A percentile compares a stretch with the other conserved stretches of the same genome.
Conservation (phyloP, 1,140 invertebrate genomes). For the Orius laevigatus region DNA sequence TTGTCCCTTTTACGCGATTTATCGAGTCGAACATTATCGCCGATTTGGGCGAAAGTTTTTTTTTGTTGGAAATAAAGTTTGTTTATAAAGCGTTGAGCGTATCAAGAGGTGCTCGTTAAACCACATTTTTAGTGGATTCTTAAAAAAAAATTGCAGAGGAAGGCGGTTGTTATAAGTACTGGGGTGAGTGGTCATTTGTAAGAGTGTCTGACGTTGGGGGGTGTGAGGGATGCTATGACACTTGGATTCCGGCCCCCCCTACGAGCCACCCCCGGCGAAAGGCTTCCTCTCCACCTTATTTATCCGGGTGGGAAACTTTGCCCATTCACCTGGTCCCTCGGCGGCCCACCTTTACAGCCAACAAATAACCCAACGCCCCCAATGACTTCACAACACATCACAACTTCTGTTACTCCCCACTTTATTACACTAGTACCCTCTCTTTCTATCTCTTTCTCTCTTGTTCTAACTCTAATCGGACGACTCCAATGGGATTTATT, state of each 20-base stretch:
- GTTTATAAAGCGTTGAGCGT: too few species aligned
- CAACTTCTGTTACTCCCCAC: slow-evolving; percentile 11
- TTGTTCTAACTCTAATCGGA: slow-evolving; percentile 11
- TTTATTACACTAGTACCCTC: slow-evolving; percentile 5
- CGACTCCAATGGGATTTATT: slow-evolving; percentile 11
- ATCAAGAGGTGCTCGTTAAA: too few species aligned
- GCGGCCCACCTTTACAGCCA: slow-evolving; percentile 6
- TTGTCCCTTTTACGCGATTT: too few species aligned
- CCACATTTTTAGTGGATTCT: too few species aligned
- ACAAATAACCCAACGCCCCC: slow-evolving; percentile 10
- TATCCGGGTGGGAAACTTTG: slow-evolving; percentile 3
- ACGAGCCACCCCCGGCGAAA: too few species aligned
- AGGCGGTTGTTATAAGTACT: too few species aligned
- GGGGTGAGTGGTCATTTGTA: slow-evolving; percentile 4
- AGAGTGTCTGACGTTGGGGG: neutral
- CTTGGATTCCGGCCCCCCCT: neutral
- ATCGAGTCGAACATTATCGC: too few species aligned
- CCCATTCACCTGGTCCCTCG: slow-evolving; percentile 10
- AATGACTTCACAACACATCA: slow-evolving; percentile 11
- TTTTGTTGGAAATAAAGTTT: too few species aligned
- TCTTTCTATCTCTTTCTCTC: neutral
- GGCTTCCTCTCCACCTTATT: neutral
- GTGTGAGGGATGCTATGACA: slow-evolving; percentile 9
- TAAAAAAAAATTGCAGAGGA: too few species aligned
- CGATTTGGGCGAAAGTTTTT: too few species aligned